Evolutionary conservation across 2,888 invertebrate species (phyloP), one percentile per base, ranked within the genome.

Genomic region (Lamellibrachia columna): DNA sequence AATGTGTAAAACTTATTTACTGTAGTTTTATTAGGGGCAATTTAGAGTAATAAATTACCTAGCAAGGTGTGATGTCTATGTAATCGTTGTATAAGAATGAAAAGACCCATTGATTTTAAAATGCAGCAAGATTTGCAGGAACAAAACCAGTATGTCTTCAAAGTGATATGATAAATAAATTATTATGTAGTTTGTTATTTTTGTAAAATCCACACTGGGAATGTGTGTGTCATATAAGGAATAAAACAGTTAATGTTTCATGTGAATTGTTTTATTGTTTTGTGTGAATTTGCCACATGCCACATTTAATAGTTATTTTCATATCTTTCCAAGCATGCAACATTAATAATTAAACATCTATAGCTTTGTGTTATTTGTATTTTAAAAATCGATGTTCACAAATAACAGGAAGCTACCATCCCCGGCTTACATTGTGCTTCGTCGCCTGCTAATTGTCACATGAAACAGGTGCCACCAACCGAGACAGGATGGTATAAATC

Each of bases 391-490:
- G 4, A 75, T 75, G 15, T 75, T 2, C n/a, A 15, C 6, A 75
- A 22, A 15, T 22, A 75, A n/a, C 75, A 15, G 75, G n/a, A 75
- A 75, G 75, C n/a, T 75, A 15, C 22, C 22, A 6, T 22, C 4
- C n/a, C 75, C n/a, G 75, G 75, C 75, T 75, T 75, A n/a, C 22
- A n/a, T 75, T n/a, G n/a, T 6, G 75, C 75, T 75, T 75, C 75
- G 22, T n/a, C n/a, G 75, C 75, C 75, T 75, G 75, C 75, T 75
- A 75, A 75, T 75, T 75, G 75, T 75, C 75, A 75, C 75, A 75
- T 75, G 75, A 75, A 15, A 75, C 75, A 75, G 75, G 75, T 75
- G 75, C 22, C 15, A 22, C 22, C 15, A 22, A 75, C 75, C 15
- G 75, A n/a, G n/a, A 75, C 75, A 75, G 75, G 75, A 75, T 75